A percentile compares a stretch with the other conserved stretches of the same genome.
Evolutionary conservation across 2,888 invertebrate species (phyloP).

Genomic region (Steinernema carpocapsae): DNA sequence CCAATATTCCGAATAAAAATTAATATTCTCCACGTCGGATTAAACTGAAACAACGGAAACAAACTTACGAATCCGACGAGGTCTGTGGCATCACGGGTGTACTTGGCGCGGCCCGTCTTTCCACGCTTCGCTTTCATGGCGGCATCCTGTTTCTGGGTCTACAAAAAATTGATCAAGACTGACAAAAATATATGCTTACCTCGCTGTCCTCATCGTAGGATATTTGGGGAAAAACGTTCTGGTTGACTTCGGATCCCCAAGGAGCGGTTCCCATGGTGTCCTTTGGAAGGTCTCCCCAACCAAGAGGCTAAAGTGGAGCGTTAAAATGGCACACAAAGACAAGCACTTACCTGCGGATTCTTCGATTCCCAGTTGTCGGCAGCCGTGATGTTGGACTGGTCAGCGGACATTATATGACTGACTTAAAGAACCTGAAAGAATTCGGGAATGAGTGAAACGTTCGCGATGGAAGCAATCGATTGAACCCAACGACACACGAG

Average conservation of each 20-base stretch:
- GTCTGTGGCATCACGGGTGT: slow-evolving; percentile 25
- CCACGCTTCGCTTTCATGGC: neutral
- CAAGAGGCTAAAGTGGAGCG: neutral
- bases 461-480: neutral
- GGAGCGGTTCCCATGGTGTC: slow-evolving; percentile 5
- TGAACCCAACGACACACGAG: neutral
- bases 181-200: neutral
- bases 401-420: neutral
- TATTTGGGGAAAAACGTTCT: neutral
- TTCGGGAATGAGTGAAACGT: too few species aligned
- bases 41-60: neutral
- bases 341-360: neutral
- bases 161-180: neutral
- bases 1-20: neutral
- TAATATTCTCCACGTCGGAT: neutral
- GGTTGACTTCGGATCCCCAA: neutral
- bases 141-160: neutral
- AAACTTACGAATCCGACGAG: slow-evolving; percentile 30
- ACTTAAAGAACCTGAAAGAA: too few species aligned
- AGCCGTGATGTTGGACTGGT: neutral
- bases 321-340: neutral
- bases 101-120: neutral
- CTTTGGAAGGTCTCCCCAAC: neutral
- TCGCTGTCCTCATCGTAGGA: neutral
- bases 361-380: slow-evolving; percentile 2